Percentiles rank a stretch among this genome's conserved stretches.
Evolutionary conservation across 2,113 vertebrate genomes (phyloP).

Genomic region (Aphyosemion australe): DNA sequence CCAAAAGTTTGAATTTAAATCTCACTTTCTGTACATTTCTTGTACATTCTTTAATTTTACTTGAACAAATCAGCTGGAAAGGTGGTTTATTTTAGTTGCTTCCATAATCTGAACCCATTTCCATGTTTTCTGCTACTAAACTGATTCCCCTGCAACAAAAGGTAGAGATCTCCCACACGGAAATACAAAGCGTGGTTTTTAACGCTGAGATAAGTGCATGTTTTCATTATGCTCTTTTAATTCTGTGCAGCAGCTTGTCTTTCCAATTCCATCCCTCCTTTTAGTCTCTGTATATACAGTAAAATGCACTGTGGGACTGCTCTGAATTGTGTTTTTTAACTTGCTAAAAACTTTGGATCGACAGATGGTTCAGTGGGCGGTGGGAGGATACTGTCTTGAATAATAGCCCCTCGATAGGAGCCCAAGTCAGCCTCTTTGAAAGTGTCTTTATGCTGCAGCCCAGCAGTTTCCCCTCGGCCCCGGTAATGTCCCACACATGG

Average conservation of each 20-base stretch:
- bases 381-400: conserved; percentile 66
- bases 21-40: no score
- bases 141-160: not conserved
- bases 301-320: conserved; percentile 31
- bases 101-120: not conserved
- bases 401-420: conserved; percentile 66
- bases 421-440: conserved; percentile 62
- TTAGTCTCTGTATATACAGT: conserved; percentile 24
- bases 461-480: conserved; percentile 68
- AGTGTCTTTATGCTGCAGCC: conserved; percentile 67
- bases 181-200: not conserved
- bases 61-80: not conserved
- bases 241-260: conserved; percentile 4
- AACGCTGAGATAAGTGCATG: not conserved
- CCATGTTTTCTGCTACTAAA: not conserved
- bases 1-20: not conserved
- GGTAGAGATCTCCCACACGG: not conserved
- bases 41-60: no score
- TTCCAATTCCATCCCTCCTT: not conserved
- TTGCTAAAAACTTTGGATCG: conserved; percentile 60
- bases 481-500: conserved; percentile 68
- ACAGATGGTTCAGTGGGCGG: conserved; percentile 62
- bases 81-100: not conserved
- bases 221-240: not conserved
- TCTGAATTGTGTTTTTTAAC: conserved; percentile 37